Percentiles rank a stretch among this genome's conserved stretches.
These are phyloP conservation scores for Manduca sexta DNA, from an alignment of 1,140 invertebrate genomes.

Conservation along the genomic window DNA sequence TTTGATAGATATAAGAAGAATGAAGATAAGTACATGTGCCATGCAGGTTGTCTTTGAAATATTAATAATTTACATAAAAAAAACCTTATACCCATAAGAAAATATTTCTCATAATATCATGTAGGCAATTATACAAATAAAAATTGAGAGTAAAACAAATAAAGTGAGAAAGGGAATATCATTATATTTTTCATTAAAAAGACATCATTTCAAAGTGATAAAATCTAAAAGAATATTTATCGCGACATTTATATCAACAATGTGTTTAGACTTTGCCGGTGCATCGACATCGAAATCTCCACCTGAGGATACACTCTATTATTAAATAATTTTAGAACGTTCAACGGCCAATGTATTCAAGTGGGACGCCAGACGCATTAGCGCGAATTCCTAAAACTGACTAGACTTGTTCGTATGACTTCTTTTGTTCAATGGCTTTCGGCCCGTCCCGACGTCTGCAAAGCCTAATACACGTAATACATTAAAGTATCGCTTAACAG, in stretches of 20 bases:
- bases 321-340: slow-evolving; percentile 26
- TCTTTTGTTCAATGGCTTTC: slow-evolving; percentile 35
- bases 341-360: slow-evolving; percentile 28
- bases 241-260: background rate
- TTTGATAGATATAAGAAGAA: too few species aligned
- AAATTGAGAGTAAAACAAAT: too few species aligned
- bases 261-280: slow-evolving; percentile 1
- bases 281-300: slow-evolving; percentile 11
- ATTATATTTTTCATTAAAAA: too few species aligned
- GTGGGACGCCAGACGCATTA: slow-evolving; percentile 53
- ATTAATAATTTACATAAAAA: too few species aligned
- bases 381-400: slow-evolving; percentile 42
- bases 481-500: background rate
- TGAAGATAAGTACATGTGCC: too few species aligned
- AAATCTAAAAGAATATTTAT: too few species aligned
- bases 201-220: too few species aligned
- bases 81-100: too few species aligned
- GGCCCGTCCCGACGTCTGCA: slow-evolving; percentile 16
- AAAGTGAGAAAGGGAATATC: too few species aligned
- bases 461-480: slow-evolving; percentile 12
- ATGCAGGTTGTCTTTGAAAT: too few species aligned
- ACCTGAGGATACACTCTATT: slow-evolving; percentile 11
- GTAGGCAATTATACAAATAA: too few species aligned
- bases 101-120: too few species aligned
- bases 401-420: slow-evolving; percentile 34